Evolutionary conservation across 2,888 invertebrate species (phyloP).

Genomic region (Noctua comes): DNA sequence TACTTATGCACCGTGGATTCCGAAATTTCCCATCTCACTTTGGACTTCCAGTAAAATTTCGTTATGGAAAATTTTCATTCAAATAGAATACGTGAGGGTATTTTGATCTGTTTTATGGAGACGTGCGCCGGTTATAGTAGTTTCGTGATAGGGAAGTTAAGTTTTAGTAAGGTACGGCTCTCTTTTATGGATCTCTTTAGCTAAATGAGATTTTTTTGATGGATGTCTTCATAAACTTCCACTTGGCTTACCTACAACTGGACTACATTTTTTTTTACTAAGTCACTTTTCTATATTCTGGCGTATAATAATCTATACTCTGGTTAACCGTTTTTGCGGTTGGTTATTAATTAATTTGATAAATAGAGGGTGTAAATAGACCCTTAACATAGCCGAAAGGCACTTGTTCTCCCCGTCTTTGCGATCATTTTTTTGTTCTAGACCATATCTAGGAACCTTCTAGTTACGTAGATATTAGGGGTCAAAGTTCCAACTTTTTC

Average conservation of each 20-base stretch:
- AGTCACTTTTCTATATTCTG: background rate
- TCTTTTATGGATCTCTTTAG: slow-evolving; percentile 10
- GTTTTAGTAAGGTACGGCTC: slow-evolving; percentile 39
- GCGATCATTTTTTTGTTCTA: no score
- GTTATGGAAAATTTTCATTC: slow-evolving; percentile 57
- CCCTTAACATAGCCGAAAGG: no score
- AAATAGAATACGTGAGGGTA: slow-evolving; percentile 63
- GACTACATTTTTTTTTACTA: background rate
- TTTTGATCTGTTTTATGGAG: slow-evolving; percentile 56
- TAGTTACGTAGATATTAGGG: no score
- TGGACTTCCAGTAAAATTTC: slow-evolving; percentile 55
- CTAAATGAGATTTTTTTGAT: slow-evolving; percentile 34
- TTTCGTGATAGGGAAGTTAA: slow-evolving; percentile 50
- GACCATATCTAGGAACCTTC: no score
- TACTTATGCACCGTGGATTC: slow-evolving; percentile 69
- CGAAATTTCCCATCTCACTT: slow-evolving; percentile 68
- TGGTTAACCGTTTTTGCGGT: background rate
- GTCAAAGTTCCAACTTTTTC: no score
- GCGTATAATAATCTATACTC: background rate
- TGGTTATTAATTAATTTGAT: background rate
- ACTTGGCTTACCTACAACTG: background rate
- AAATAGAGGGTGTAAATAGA: no score
- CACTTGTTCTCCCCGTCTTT: no score
- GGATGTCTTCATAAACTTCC: slow-evolving; percentile 15
- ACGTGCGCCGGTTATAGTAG: slow-evolving; percentile 49